Conservation (phyloP, 2,113 vertebrate species). For the Alethe diademata region DNA sequence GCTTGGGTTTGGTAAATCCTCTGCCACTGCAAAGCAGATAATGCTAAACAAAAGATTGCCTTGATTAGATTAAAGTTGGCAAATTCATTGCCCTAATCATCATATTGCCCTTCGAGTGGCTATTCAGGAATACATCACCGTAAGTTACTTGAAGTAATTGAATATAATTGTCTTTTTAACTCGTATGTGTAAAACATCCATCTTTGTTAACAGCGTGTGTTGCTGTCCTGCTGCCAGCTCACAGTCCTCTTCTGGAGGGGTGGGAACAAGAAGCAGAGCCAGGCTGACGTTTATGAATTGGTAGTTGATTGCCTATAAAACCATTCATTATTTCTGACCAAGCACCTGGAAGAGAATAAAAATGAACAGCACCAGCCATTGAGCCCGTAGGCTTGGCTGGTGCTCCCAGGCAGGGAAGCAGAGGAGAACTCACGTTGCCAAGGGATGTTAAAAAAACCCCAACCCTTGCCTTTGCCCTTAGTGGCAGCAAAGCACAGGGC, state of each 20-base stretch:
- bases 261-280: slow-evolving; percentile 50
- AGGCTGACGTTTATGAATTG: slow-evolving; percentile 57
- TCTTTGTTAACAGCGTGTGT: slow-evolving; percentile 24
- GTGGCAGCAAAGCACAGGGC: neutral
- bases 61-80: slow-evolving; percentile 60
- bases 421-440: neutral
- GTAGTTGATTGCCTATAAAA: slow-evolving; percentile 60
- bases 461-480: neutral
- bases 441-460: neutral
- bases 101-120: slow-evolving; percentile 14
- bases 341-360: slow-evolving; percentile 53
- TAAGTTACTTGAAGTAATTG: slow-evolving; percentile 67
- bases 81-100: slow-evolving; percentile 63
- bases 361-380: neutral
- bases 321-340: slow-evolving; percentile 57
- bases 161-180: slow-evolving; percentile 68
- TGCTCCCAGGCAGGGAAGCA: neutral
- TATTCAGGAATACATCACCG: slow-evolving; percentile 57
- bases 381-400: neutral
- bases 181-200: slow-evolving; percentile 54
- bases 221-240: slow-evolving; percentile 57
- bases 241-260: neutral
- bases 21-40: slow-evolving; percentile 56
- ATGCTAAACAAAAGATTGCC: slow-evolving; percentile 49
- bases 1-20: slow-evolving; percentile 56